Evolutionary conservation across 2,113 vertebrate genomes (phyloP).

Genomic region (Peromyscus polionotus): DNA sequence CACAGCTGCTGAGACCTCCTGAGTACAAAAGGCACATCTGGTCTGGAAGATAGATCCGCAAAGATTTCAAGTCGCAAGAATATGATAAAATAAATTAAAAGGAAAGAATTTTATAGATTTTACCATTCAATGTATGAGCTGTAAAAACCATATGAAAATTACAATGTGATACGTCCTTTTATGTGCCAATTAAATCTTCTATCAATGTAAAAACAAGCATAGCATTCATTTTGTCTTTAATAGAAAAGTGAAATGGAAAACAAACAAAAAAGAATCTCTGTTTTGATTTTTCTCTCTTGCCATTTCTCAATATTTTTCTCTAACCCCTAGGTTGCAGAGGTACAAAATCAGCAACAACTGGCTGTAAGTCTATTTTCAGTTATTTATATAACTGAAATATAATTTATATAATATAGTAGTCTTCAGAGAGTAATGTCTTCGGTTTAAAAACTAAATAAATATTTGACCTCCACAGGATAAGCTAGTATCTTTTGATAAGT

Average conservation of each 20-base stretch:
- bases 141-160: not conserved
- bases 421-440: not conserved
- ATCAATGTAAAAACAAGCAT: conserved; percentile 18
- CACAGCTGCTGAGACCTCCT: not conserved
- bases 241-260: not conserved
- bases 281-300: not conserved
- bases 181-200: not conserved
- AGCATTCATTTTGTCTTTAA: not conserved
- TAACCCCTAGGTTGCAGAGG: conserved; percentile 57
- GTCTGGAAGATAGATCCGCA: not conserved
- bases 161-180: not conserved
- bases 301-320: conserved; percentile 10
- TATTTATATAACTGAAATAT: not conserved
- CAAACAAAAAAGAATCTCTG: not conserved
- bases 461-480: not conserved
- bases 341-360: conserved; percentile 41
- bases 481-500: not conserved
- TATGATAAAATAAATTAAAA: not conserved
- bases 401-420: not conserved
- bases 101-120: not conserved
- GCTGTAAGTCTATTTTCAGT: conserved; percentile 70
- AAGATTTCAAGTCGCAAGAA: not conserved
- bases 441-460: conserved; percentile 7
- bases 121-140: not conserved
- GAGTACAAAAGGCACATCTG: not conserved